A percentile compares a stretch with the other conserved stretches of the same genome.
Conservation (phyloP, 2,888 invertebrate species). For the Euphydryas editha region DNA sequence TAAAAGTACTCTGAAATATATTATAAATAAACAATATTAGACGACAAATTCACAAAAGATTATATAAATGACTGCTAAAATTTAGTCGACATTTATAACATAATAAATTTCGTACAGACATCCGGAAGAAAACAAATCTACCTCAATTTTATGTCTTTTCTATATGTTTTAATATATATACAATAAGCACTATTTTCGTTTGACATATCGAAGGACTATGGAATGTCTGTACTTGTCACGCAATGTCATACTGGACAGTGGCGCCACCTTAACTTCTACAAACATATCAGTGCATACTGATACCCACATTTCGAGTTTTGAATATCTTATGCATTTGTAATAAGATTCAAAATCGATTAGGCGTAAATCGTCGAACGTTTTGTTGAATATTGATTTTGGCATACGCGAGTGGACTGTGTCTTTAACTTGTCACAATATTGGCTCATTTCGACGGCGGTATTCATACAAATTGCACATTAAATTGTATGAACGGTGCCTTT, state of each 20-base stretch:
- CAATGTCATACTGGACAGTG: conserved; percentile 57
- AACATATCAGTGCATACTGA: conserved; percentile 44
- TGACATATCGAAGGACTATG: conserved; percentile 52
- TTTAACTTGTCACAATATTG: conserved; percentile 62
- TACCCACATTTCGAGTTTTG: conserved; percentile 5
- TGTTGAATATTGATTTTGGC: conserved; percentile 46
- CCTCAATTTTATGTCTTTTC: neutral
- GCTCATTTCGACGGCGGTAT: conserved; percentile 63
- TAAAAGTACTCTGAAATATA: no score
- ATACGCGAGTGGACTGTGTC: conserved; percentile 66
- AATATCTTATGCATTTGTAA: neutral
- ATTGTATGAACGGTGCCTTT: conserved; percentile 68
- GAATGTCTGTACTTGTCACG: conserved; percentile 56
- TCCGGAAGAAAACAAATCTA: neutral
- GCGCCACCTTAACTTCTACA: conserved; percentile 65
- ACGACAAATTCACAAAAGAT: no score
- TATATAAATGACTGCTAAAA: no score
- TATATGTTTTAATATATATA: conserved; percentile 39
- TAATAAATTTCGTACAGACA: neutral
- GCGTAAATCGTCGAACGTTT: conserved; percentile 13
- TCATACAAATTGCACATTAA: conserved; percentile 75
- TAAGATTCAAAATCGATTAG: conserved; percentile 13
- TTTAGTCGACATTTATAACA: neutral
- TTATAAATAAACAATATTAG: no score
- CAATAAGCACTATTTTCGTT: conserved; percentile 56